These are phyloP conservation scores for Nomada lathburiana DNA, from an alignment of 2,888 invertebrate species.

Conservation along the genomic window DNA sequence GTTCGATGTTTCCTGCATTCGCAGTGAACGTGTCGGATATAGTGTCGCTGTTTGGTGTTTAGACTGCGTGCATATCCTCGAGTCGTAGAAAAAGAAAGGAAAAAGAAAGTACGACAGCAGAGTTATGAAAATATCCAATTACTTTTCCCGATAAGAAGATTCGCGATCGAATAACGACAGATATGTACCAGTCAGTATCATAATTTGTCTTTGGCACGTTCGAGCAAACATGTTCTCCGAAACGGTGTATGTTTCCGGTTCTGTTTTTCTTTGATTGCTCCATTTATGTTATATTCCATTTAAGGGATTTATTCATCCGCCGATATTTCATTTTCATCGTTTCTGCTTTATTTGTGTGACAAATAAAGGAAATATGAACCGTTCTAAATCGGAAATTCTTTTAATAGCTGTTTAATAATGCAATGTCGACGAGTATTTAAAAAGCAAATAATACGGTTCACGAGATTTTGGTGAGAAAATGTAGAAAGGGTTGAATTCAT, in stretches of 20 bases:
- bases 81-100: not conserved
- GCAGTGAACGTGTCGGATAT: not conserved
- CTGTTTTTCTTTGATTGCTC: not conserved
- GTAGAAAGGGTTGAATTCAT: not conserved
- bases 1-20: not conserved
- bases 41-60: not conserved
- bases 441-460: not conserved
- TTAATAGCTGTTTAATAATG: not conserved
- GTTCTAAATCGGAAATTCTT: not conserved
- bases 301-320: not conserved
- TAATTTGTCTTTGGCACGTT: constrained; percentile 32
- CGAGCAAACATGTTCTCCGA: not conserved
- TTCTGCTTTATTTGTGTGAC: not conserved
- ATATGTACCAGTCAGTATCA: not conserved
- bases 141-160: constrained; percentile 21
- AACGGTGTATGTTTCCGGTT: not conserved
- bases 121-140: constrained; percentile 20
- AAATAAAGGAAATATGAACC: not conserved
- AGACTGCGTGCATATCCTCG: not conserved
- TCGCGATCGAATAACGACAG: constrained; percentile 23
- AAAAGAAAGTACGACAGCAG: not conserved
- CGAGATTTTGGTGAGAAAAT: not conserved
- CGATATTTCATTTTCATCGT: not conserved
- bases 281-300: not conserved
- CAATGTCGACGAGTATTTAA: not conserved